Evolutionary conservation across 2,113 vertebrate genomes (phyloP).

Genomic region (Labrus mixtus): DNA sequence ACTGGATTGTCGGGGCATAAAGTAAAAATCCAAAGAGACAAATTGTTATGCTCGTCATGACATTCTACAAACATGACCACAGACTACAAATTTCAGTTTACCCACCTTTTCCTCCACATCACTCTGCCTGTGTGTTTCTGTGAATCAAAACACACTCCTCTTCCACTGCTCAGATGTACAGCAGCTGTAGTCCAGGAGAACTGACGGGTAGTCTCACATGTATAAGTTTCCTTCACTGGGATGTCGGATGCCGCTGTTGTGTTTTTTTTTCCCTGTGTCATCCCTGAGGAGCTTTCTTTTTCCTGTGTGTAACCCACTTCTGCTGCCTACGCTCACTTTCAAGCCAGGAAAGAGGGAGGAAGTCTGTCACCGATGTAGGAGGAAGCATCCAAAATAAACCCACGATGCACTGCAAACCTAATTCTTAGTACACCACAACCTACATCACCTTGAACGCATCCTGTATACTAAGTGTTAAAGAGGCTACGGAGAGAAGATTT

Average conservation of each 20-base stretch:
- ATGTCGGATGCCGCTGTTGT: slow-evolving; percentile 18
- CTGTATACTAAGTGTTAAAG: slow-evolving; percentile 6
- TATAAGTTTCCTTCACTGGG: slow-evolving; percentile 23
- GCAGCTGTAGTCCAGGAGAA: slow-evolving; percentile 29
- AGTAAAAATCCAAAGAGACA: background rate
- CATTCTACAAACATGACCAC: background rate
- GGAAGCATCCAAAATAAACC: slow-evolving; percentile 55
- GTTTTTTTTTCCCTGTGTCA: slow-evolving; percentile 45
- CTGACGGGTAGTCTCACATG: slow-evolving; percentile 25
- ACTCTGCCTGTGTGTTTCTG: slow-evolving; percentile 22
- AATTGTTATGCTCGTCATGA: background rate
- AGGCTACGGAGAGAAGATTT: slow-evolving; percentile 20
- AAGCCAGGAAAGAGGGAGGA: slow-evolving; percentile 31
- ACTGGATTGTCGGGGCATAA: background rate
- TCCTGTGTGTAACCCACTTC: slow-evolving; percentile 67
- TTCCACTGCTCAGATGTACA: slow-evolving; percentile 20
- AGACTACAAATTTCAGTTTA: background rate
- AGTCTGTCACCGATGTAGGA: slow-evolving; percentile 49
- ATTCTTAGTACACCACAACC: slow-evolving; percentile 33
- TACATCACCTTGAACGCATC: slow-evolving; percentile 39
- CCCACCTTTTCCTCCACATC: slow-evolving; percentile 31
- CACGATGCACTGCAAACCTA: slow-evolving; percentile 33
- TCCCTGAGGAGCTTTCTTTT: slow-evolving; percentile 52
- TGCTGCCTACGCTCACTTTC: slow-evolving; percentile 38
- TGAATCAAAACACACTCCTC: slow-evolving; percentile 17